Evolutionary conservation across 2,888 invertebrate genomes (phyloP).

Genomic region (Periphyllus acericola): DNA sequence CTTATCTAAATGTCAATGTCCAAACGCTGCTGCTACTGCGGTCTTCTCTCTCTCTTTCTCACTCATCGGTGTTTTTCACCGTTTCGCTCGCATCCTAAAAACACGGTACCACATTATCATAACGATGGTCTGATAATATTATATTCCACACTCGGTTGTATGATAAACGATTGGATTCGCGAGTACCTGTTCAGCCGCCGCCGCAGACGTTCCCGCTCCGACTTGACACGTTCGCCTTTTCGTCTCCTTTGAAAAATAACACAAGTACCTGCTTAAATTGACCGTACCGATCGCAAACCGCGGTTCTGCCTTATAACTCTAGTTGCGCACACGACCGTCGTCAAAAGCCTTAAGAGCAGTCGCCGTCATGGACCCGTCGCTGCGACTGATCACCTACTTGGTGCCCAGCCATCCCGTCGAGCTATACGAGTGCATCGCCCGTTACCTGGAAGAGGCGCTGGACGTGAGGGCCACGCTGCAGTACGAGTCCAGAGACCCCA

Average conservation of each 20-base stretch:
- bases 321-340: background rate
- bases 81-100: too few relatives aligned
- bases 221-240: background rate
- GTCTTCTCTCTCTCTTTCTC: too few relatives aligned
- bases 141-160: too few relatives aligned
- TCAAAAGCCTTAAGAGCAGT: background rate
- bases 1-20: constrained; percentile 50
- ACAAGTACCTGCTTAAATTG: too few relatives aligned
- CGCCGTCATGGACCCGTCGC: constrained; percentile 18
- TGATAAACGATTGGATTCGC: background rate
- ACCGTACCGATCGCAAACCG: background rate
- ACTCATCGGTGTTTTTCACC: too few relatives aligned
- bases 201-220: background rate
- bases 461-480: constrained; percentile 70
- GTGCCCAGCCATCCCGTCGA: constrained; percentile 74
- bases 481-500: constrained; percentile 73
- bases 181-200: background rate
- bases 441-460: constrained; percentile 71
- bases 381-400: constrained; percentile 74
- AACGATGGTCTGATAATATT: too few relatives aligned
- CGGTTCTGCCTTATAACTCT: background rate
- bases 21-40: background rate
- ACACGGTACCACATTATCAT: too few relatives aligned
- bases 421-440: constrained; percentile 71
- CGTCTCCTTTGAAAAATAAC: background rate